Conservation (phyloP, 2,113 vertebrate genomes). For the Pollachius pollachius region DNA sequence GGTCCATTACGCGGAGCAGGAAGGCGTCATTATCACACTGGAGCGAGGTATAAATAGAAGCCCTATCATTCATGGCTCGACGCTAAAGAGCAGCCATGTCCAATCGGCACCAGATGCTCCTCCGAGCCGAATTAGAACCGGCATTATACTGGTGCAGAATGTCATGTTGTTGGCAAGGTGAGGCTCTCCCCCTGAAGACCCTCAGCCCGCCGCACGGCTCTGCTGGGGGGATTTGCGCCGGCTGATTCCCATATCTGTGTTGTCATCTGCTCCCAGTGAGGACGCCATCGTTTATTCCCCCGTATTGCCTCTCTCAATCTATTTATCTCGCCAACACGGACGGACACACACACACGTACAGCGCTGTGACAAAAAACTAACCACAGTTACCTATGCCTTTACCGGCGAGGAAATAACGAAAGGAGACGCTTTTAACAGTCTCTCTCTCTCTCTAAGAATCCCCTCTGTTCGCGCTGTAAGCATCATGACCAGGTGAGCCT, state of each 20-base stretch:
- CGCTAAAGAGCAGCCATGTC: conserved; percentile 59
- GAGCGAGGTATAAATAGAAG: conserved; percentile 42
- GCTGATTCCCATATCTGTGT: conserved; percentile 54
- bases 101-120: conserved; percentile 64
- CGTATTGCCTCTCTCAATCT: conserved; percentile 1
- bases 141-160: conserved; percentile 63
- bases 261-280: conserved; percentile 49
- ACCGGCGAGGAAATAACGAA: too few species aligned
- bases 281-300: conserved; percentile 27
- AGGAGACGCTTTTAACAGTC: too few species aligned
- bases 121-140: conserved; percentile 57
- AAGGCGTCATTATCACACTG: conserved; percentile 24
- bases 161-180: conserved; percentile 69
- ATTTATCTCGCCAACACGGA: conserved; percentile 5
- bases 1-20: conserved; percentile 7
- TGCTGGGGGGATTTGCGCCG: conserved; percentile 35
- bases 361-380: too few species aligned
- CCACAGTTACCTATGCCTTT: too few species aligned
- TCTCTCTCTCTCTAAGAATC: conserved; percentile 3
- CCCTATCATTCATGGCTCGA: conserved; percentile 40
- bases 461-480: too few species aligned
- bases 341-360: conserved; percentile 1
- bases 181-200: conserved; percentile 40
- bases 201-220: conserved; percentile 30
- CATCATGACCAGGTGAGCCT: not conserved